Evolutionary conservation across 2,113 vertebrate species (phyloP).

Genomic region (Mustela nigripes): DNA sequence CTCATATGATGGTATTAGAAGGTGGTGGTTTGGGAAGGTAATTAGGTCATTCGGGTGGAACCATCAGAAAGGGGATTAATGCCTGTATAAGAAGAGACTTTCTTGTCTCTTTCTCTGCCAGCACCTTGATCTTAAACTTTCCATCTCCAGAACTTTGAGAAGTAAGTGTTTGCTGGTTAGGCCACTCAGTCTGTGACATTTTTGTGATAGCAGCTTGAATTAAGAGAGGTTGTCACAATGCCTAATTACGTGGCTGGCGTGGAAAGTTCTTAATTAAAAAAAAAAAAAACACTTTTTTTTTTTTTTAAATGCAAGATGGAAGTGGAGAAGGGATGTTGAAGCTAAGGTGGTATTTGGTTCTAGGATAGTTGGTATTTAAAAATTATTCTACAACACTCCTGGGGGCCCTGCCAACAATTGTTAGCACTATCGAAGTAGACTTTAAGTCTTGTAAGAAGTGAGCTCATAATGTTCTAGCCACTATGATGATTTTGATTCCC

Average conservation of each 20-base stretch:
- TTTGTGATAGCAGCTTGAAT: not conserved
- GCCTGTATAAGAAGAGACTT: not conserved
- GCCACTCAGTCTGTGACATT: not conserved
- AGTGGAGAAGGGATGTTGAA: not conserved
- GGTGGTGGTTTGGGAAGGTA: not conserved
- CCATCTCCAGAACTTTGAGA: not conserved
- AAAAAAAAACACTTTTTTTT: not conserved
- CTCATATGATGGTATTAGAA: not conserved
- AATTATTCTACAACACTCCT: not conserved
- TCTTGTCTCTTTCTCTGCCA: not conserved
- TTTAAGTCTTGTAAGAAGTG: not conserved
- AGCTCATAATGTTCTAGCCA: not conserved
- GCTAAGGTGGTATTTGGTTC: not conserved
- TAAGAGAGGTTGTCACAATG: not conserved
- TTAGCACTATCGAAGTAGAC: not conserved
- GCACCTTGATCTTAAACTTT: not conserved
- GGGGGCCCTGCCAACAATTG: not conserved
- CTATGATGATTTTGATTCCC: not conserved
- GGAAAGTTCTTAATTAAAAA: not conserved
- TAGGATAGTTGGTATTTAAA: constrained; percentile 23
- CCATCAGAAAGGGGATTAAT: not conserved
- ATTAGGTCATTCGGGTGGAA: not conserved
- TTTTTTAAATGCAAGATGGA: not conserved
- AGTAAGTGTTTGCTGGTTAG: not conserved
- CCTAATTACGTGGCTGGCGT: not conserved